Percentiles rank a stretch among this genome's conserved stretches.
Conservation (phyloP, 2,888 invertebrate genomes). For the Mimachlamys varia region DNA sequence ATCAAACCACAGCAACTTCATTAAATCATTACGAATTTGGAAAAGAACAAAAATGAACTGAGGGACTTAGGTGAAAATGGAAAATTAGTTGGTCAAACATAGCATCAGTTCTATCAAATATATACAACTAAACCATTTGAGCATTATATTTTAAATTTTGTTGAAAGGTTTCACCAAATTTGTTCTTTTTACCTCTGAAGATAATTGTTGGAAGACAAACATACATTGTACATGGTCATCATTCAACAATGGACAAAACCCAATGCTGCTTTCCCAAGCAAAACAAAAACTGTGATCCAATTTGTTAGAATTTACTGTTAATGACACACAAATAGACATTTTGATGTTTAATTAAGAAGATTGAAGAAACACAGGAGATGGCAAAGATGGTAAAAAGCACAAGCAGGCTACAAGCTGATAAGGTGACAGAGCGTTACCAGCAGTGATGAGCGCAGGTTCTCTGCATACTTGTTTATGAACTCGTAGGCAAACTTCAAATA, state of each 20-base stretch:
- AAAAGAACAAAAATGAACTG: no score
- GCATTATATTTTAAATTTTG: no score
- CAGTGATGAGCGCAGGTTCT: conserved; percentile 13
- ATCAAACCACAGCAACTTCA: no score
- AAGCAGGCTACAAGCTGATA: conserved; percentile 12
- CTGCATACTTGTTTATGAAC: conserved; percentile 1
- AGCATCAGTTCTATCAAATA: no score
- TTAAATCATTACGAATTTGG: no score
- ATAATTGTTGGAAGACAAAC: no score
- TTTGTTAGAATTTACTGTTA: neutral
- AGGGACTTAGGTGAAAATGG: no score
- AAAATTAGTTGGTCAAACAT: no score
- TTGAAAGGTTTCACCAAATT: no score
- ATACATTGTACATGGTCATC: no score
- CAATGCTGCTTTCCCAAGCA: neutral
- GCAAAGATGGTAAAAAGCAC: neutral
- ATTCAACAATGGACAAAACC: neutral
- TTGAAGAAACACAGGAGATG: neutral
- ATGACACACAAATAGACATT: neutral
- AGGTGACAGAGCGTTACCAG: neutral
- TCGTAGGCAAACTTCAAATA: conserved; percentile 13
- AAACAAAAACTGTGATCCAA: neutral
- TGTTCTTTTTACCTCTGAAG: no score
- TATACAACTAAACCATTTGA: no score
- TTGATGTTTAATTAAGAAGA: neutral